Evolutionary conservation across 2,888 invertebrate species (phyloP), one percentile per base, ranked within the genome.

Genomic region (Ochlodes sylvanus): DNA sequence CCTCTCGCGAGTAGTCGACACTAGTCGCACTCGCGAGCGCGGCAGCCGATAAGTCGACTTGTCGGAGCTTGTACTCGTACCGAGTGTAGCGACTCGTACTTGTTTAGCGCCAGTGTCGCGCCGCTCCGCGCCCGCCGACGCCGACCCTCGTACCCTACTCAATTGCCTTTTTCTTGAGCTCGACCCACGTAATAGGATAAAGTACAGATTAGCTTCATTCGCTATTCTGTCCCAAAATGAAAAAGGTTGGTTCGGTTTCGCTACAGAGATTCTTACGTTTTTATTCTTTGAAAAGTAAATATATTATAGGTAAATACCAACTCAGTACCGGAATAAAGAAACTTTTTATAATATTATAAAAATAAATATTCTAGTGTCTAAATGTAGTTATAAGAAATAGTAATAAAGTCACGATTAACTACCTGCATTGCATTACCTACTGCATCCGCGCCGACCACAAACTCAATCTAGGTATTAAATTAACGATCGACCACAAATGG

Each of bases 161-260:
- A 85, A 89, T 90, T 89, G 88, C 89, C 87, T 90, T 89, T 88
- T 89, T 89, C 89, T 87, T 88, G 85, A 87, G 86, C 84, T 87
- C 86, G 85, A 87, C 86, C 89, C 85, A 77, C 81, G 85, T 90
- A 90, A 90, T 89, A 81, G 85, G 88, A 89, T 91, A 85, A 88
- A 87, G 86, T 88, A 87, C 86, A 89, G 87, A 91, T 91, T 89
- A 90, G 85, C 88, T 86, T 83, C 85, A 83, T 84, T 86, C 85
- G 83, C 82, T 88, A 87, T 83, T 84, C 81, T 80, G 77, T 82
- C 82, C 82, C 74, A 80, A 86, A 89, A 89, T 84, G 78, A 80
- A 84, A 87, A 85, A 85, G 72, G 70, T 73, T 75, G 71, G 62
- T 70, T 66, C 60, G 19, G 32, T 66, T 66, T 41, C 42, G 17